Conservation (phyloP, 2,113 vertebrate species). For the Cyprinodon variegatus region DNA sequence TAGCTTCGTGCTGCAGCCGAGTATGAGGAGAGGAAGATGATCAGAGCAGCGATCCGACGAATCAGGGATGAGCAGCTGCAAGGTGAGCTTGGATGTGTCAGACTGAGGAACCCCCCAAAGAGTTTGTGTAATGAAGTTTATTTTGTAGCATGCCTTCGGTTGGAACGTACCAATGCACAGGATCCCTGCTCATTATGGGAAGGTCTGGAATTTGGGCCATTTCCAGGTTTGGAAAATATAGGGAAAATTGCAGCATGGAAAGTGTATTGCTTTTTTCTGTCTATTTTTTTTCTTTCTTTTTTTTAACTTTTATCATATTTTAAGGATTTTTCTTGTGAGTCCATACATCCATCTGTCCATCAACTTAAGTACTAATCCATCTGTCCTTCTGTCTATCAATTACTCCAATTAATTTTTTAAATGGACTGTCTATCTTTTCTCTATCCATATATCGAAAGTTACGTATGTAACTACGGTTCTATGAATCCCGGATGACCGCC, state of each 20-base stretch:
- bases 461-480: too few relatives aligned
- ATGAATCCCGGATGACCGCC: too few relatives aligned
- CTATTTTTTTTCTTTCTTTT: too few relatives aligned
- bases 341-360: background rate
- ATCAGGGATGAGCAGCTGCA: conserved; percentile 87
- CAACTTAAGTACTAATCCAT: background rate
- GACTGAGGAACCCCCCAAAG: background rate
- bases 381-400: background rate
- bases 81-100: conserved; percentile 71
- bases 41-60: conserved; percentile 89
- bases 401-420: too few relatives aligned
- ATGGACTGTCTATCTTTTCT: background rate
- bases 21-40: conserved; percentile 92
- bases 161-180: background rate
- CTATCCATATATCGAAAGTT: background rate
- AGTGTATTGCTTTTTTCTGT: too few relatives aligned
- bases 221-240: background rate
- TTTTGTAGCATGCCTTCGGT: background rate
- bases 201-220: background rate
- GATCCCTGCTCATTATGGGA: background rate
- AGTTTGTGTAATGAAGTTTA: too few relatives aligned
- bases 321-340: too few relatives aligned
- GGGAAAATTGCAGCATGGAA: too few relatives aligned
- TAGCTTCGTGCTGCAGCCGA: conserved; percentile 86
- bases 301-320: too few relatives aligned